Evolutionary conservation across 1,140 invertebrate genomes (phyloP).

Genomic region (Stratiolaelaps scimitus): DNA sequence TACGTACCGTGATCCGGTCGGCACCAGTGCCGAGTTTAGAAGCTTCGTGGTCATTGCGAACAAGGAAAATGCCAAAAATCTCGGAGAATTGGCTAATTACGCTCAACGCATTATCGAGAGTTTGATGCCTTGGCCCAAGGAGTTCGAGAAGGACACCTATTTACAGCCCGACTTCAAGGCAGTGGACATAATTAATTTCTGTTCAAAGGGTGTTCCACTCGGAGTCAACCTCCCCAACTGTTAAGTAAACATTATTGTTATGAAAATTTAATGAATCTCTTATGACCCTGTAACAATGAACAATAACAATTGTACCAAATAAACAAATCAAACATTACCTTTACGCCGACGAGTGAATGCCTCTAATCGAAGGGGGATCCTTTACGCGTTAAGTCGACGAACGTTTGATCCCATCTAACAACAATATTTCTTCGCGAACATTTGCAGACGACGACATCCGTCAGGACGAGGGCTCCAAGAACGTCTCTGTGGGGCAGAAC

Average conservation of each 20-base stretch:
- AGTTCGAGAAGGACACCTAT: conserved; percentile 82
- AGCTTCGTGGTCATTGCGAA: conserved; percentile 89
- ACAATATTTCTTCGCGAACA: too few species aligned
- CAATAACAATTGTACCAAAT: too few species aligned
- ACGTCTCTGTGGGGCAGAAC: too few species aligned
- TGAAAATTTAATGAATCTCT: too few species aligned
- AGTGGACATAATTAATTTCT: conserved; percentile 81
- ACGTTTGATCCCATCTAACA: too few species aligned
- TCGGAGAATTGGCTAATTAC: conserved; percentile 59
- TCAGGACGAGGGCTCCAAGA: too few species aligned
- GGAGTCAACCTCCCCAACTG: conserved; percentile 97
- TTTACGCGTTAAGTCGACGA: too few species aligned
- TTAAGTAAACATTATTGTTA: conserved; percentile 43
- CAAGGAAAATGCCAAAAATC: conserved; percentile 80
- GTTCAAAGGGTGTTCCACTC: conserved; percentile 75
- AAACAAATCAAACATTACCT: too few species aligned
- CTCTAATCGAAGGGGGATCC: too few species aligned
- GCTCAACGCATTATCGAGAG: conserved; percentile 62
- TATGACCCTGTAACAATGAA: too few species aligned
- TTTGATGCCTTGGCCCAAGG: conserved; percentile 68
- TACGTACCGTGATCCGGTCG: conserved; percentile 81
- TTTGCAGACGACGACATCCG: too few species aligned
- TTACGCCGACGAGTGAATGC: too few species aligned
- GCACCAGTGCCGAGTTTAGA: conserved; percentile 86
- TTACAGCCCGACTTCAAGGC: conserved; percentile 88